Percentiles rank a stretch among this genome's conserved stretches.
These are phyloP conservation scores for Xestia xanthographa DNA, from an alignment of 2,888 invertebrate species.

Conservation along the genomic window DNA sequence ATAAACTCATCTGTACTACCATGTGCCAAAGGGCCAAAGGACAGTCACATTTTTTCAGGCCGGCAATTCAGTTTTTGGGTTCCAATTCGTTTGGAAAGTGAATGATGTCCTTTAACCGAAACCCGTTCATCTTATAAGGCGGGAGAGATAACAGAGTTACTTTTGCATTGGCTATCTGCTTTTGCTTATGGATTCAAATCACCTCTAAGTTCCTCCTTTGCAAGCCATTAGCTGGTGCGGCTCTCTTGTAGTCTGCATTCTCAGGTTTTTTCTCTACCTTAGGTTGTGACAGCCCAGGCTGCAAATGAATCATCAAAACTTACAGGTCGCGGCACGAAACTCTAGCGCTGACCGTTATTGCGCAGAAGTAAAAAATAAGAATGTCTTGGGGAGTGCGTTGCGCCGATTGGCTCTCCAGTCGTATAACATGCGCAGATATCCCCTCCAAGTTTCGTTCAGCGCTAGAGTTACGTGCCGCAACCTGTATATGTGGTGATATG, in stretches of 20 bases:
- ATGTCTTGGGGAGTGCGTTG: too few species aligned
- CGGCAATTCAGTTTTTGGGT: background rate
- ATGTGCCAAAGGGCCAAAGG: too few species aligned
- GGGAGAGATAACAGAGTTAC: background rate
- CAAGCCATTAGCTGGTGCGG: constrained; percentile 80
- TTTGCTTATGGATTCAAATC: constrained; percentile 5
- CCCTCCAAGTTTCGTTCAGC: too few species aligned
- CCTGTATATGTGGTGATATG: background rate
- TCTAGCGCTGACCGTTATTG: too few species aligned
- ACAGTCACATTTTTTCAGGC: background rate
- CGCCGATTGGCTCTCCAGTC: too few species aligned
- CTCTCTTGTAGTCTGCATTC: constrained; percentile 74
- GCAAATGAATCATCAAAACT: constrained; percentile 3
- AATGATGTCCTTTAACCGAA: background rate
- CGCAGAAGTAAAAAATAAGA: too few species aligned
- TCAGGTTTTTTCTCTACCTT: constrained; percentile 44
- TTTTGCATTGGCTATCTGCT: background rate
- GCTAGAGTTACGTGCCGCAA: too few species aligned
- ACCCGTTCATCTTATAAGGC: background rate
- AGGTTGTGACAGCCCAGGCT: constrained; percentile 68
- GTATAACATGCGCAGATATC: too few species aligned
- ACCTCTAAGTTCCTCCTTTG: constrained; percentile 73
- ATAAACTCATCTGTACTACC: too few species aligned
- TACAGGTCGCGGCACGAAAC: too few species aligned
- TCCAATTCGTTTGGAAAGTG: background rate